Conservation (phyloP, 1,140 invertebrate genomes). For the Bombus consobrinus region DNA sequence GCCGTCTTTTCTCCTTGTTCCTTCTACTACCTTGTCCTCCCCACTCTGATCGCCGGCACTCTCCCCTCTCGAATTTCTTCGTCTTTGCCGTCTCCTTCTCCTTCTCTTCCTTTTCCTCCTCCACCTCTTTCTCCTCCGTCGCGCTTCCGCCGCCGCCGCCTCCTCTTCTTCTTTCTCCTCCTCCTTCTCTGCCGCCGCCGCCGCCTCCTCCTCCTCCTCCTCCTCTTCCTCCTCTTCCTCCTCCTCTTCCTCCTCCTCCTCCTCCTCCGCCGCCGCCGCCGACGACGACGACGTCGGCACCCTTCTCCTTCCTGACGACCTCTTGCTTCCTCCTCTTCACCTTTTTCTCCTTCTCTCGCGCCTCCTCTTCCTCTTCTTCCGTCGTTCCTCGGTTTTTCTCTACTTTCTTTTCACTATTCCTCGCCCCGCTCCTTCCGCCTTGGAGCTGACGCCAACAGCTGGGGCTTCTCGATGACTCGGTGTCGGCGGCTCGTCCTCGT, state of each 20-base stretch:
- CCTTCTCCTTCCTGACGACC: constrained; percentile 54
- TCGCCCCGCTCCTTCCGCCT: constrained; percentile 78
- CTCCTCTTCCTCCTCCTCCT: constrained; percentile 42
- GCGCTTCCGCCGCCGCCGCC: constrained; percentile 2
- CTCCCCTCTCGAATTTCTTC: constrained; percentile 59
- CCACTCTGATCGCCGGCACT: constrained; percentile 47
- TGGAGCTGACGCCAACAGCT: constrained; percentile 78
- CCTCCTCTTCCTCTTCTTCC: constrained; percentile 68
- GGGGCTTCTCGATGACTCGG: constrained; percentile 73
- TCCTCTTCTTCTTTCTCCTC: constrained; percentile 17
- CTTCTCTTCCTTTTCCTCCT: constrained; percentile 42
- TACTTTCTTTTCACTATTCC: constrained; percentile 77
- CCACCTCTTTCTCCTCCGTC: constrained; percentile 45
- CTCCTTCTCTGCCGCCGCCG: background rate
- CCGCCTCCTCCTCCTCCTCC: constrained; percentile 19
- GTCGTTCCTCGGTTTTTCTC: constrained; percentile 65
- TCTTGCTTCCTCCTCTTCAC: constrained; percentile 66
- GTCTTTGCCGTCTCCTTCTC: constrained; percentile 60
- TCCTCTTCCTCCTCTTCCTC: constrained; percentile 8
- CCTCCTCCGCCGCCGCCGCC: constrained; percentile 53
- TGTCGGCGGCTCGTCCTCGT: constrained; percentile 73
- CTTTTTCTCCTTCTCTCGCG: constrained; percentile 63
- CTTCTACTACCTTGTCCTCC: constrained; percentile 63
- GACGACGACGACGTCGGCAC: constrained; percentile 68
- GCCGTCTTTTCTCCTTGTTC: constrained; percentile 56